Evolutionary conservation across 2,113 vertebrate species (phyloP).

Genomic region (Plotosus lineatus): DNA sequence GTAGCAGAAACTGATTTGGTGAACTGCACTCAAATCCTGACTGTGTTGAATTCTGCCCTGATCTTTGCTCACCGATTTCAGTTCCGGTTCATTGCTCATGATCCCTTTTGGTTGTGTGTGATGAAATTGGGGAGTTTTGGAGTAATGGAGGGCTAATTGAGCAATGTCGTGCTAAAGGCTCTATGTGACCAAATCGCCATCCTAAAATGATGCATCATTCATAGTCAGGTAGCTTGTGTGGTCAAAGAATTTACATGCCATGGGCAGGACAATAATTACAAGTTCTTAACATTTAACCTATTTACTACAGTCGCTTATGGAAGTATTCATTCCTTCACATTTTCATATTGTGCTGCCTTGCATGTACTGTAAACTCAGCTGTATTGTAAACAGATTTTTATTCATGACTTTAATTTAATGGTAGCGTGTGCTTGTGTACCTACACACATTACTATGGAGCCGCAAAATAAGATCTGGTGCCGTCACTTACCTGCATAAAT

Average conservation of each 20-base stretch:
- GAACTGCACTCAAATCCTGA: not conserved
- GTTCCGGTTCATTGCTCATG: conserved; percentile 62
- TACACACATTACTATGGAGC: too few relatives aligned
- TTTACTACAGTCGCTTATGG: too few relatives aligned
- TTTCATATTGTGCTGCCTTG: too few relatives aligned
- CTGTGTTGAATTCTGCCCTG: conserved; percentile 56
- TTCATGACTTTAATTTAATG: too few relatives aligned
- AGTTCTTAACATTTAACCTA: not conserved
- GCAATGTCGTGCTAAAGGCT: conserved; percentile 29
- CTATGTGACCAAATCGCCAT: not conserved
- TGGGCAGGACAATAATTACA: conserved; percentile 1
- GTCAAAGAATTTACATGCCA: not conserved
- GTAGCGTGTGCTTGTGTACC: too few relatives aligned
- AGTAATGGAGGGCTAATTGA: conserved; percentile 66
- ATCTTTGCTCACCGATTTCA: conserved; percentile 60
- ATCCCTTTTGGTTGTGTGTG: conserved; percentile 62
- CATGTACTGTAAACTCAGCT: too few relatives aligned
- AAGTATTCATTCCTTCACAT: too few relatives aligned
- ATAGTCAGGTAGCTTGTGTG: conserved; percentile 60
- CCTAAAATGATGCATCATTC: conserved; percentile 63
- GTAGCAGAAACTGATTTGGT: not conserved
- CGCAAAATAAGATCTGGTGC: too few relatives aligned
- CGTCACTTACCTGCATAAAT: too few relatives aligned
- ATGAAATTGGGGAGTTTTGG: conserved; percentile 60
- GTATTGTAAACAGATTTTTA: too few relatives aligned